Evolutionary conservation across 2,888 invertebrate genomes (phyloP), one percentile per base, ranked within the genome.

Genomic region (Automeris io): DNA sequence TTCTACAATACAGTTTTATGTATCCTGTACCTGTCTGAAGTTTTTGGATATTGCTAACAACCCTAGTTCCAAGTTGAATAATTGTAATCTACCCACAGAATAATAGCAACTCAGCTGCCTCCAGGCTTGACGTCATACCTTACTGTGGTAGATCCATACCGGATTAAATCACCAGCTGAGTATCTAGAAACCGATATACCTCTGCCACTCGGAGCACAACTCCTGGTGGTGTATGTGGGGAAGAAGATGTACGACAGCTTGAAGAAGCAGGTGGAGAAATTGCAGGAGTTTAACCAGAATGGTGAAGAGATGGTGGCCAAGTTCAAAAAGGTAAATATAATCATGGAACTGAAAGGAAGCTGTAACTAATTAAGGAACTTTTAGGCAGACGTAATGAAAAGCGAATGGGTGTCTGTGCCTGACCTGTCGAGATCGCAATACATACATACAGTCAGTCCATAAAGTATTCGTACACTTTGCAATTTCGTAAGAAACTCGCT

Each of bases 81-180:
- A n/a, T n/a, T n/a, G n/a, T n/a, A n/a, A n/a, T n/a, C 5, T 2
- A 11, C 38, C 81, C 78, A 24, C 70, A 95, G 95, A 79, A 92
- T 95, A 52, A 91, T 95, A 33, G 92, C 93, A 23, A 92, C 95
- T 0, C 95, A 95, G 61, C 73, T 95, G 3, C 91, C 91, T 24
- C 88, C 92, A 3, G 90, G 90, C 46, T 79, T 95, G 40, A 94
- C 95, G 0, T 95, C 95, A 50, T 91, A 91, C 65, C 80, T 96
- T 5, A 91, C 95, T 8, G 89, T 95, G 40, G 93, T 94, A 19
- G 95, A 95, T 80, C 95, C 95, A 0, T 93, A 93, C 63, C 88
- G 94, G 54, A 92, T 95, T 68, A 95, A 94, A 81, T 91, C 92
- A 0, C 93, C 95, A 0, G 95, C 94, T 0, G 94, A 95, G 67